Percentiles rank a stretch among this genome's conserved stretches.
phyloP scores from a whole-genome alignment of 37 sponge, comb jelly and placozoan species.

The Aphrocallistes beatrix region DNA sequence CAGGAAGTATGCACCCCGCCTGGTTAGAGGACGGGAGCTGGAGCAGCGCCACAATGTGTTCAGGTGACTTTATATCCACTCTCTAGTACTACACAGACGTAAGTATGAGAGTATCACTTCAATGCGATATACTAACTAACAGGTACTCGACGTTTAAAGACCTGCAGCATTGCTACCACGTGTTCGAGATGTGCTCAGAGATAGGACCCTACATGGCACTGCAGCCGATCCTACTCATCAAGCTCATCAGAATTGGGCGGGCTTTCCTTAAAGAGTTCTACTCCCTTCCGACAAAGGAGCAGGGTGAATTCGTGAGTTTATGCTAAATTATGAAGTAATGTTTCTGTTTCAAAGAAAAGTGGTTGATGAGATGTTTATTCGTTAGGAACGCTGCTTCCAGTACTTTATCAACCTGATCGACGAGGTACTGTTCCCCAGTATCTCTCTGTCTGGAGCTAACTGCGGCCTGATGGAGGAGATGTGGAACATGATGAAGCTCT shows the following conservation, averaged over 20 bases:
- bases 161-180: not conserved
- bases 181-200: conserved; percentile 42
- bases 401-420: conserved; percentile 39
- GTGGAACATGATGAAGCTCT: conserved; percentile 71
- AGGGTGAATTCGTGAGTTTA: conserved; percentile 20
- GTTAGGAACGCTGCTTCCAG: conserved; percentile 27
- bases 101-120: no score
- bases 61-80: not conserved
- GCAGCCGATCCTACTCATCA: conserved; percentile 66
- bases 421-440: conserved; percentile 64
- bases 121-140: no score
- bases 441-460: conserved; percentile 78
- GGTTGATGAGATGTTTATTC: not conserved
- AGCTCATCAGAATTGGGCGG: conserved; percentile 61
- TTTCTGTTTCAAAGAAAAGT: no score
- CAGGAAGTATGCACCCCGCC: conserved; percentile 37
- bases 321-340: no score
- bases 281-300: conserved; percentile 28
- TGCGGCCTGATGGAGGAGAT: conserved; percentile 84
- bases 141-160: conserved; percentile 24
- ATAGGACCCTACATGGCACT: conserved; percentile 65
- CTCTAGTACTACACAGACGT: no score
- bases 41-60: not conserved
- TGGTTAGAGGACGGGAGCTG: not conserved
- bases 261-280: conserved; percentile 48